Base-by-base conservation (phyloP, 2,113 vertebrate species). In the Genyomyrus donnyi region DNA sequence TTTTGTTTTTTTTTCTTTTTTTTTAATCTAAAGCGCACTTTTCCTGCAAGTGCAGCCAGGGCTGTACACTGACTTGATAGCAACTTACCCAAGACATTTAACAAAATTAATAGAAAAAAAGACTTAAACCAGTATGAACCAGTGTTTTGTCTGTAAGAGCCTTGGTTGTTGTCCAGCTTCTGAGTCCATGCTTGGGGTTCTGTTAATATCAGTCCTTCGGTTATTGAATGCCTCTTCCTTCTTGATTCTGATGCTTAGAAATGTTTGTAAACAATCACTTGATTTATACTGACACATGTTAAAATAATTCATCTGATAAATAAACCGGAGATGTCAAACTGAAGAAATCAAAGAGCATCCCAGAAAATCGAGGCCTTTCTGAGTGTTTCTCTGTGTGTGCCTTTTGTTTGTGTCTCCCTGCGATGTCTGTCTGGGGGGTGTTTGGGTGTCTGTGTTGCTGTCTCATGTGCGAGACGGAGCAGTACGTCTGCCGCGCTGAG, bases 31-130 rank as follows among this genome's bases (percentile, higher is more conserved):
- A 96, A 96, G 95, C 94, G 96, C 97, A 98, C 97, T 97, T 97
- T 98, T 95, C 97, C 97, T 96, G 96, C 96, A 97, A 97, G 97
- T 97, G 97, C 97, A 91, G 95, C 96, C 94, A 97, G 95, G 95
- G 95, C 94, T 94, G 95, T 93, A 94, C 95, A 95, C 92, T 50
- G 89, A 91, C 70, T 35, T 84, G 56, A 91, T 66, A 87, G 93
- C 80, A 93, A 93, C 95, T 94, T 94, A 95, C 90, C 66, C 58
- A 89, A n/a, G 31, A 88, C 92, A 86, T 27, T 39, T 88, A 91
- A 48, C 87, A 90, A 91, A 90, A 49, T 49, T 77, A 90, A 91
- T 93, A 94, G 93, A 95, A 93, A 96, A 94, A 94, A 92, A 93
- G 94, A 95, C 95, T 90, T 94, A 96, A 96, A 95, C 96, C 90